phyloP scores from a whole-genome alignment of 2,888 invertebrate species.

The Coelogynopora nodosa region DNA sequence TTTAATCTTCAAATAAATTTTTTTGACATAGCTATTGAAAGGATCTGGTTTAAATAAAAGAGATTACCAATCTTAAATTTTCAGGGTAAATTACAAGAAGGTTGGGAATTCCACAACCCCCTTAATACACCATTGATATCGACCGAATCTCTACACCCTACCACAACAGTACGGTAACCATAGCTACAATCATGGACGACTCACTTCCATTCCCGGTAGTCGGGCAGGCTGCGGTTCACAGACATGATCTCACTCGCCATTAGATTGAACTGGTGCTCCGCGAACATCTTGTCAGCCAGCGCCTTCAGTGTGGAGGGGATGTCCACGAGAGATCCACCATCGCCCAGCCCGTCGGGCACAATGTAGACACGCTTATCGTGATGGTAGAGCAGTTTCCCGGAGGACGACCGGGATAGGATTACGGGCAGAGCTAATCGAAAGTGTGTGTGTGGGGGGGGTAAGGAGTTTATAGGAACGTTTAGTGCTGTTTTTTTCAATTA shows the following conservation, averaged over 20 bases:
- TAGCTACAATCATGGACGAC: conserved; percentile 68
- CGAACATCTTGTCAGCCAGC: background rate
- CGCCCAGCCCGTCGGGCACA: background rate
- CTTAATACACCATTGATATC: too few species aligned
- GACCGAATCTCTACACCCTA: too few species aligned
- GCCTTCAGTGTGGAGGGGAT: background rate
- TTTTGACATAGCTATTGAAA: too few species aligned
- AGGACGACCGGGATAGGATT: background rate
- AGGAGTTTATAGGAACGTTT: too few species aligned
- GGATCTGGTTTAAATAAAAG: too few species aligned
- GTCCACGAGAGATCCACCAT: background rate
- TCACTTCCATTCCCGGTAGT: conserved; percentile 79
- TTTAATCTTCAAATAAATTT: too few species aligned
- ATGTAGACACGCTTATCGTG: background rate
- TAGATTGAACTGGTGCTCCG: conserved; percentile 92
- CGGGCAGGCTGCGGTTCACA: conserved; percentile 85
- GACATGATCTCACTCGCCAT: conserved; percentile 96
- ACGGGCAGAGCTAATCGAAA: background rate
- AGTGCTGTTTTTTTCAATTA: too few species aligned
- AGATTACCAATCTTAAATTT: too few species aligned
- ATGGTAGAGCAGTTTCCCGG: background rate
- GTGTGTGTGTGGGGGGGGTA: too few species aligned
- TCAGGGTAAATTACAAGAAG: too few species aligned
- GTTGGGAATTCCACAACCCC: too few species aligned
- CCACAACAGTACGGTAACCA: too few species aligned